These are phyloP conservation scores for Palythoa heliodiscus DNA, from an alignment of 92 coral and sea anemone species.

Conservation along the genomic window DNA sequence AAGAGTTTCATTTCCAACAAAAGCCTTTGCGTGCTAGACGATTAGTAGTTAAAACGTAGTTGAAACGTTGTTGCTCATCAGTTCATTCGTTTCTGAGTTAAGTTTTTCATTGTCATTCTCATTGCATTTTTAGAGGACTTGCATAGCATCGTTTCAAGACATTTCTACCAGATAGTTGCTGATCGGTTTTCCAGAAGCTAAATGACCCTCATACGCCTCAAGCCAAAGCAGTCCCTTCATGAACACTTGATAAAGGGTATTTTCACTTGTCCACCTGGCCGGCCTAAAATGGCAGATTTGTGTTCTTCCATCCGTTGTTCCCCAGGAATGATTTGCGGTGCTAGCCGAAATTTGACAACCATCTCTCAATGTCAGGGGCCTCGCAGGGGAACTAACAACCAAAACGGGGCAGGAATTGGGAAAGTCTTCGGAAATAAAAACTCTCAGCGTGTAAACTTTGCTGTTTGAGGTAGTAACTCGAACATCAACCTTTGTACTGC, in stretches of 20 bases:
- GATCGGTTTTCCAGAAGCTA: conserved; percentile 65
- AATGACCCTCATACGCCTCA: conserved; percentile 82
- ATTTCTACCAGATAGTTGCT: conserved; percentile 51
- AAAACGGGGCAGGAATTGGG: conserved; percentile 63
- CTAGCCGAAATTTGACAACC: conserved; percentile 27
- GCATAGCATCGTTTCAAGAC: not conserved
- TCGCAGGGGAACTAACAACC: conserved; percentile 53
- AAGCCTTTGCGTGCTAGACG: too few relatives aligned
- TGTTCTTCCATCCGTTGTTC: conserved; percentile 44
- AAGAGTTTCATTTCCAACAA: too few relatives aligned
- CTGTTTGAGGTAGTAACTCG: conserved; percentile 47
- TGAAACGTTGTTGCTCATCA: too few relatives aligned
- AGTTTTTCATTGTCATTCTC: too few relatives aligned
- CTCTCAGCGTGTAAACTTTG: conserved; percentile 56
- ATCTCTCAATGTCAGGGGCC: conserved; percentile 32
- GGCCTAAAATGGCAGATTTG: conserved; percentile 68
- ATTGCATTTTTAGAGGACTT: too few relatives aligned
- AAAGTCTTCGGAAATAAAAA: conserved; percentile 52
- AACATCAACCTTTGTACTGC: conserved; percentile 53
- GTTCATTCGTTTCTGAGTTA: too few relatives aligned
- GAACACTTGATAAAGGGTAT: conserved; percentile 75
- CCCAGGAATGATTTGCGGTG: conserved; percentile 45
- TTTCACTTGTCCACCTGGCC: conserved; percentile 60
- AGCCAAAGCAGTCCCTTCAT: conserved; percentile 85
- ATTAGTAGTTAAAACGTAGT: too few relatives aligned